Evolutionary conservation across 2,113 vertebrate species (phyloP), one percentile per base, ranked within the genome.

Genomic region (Blennius ocellaris): DNA sequence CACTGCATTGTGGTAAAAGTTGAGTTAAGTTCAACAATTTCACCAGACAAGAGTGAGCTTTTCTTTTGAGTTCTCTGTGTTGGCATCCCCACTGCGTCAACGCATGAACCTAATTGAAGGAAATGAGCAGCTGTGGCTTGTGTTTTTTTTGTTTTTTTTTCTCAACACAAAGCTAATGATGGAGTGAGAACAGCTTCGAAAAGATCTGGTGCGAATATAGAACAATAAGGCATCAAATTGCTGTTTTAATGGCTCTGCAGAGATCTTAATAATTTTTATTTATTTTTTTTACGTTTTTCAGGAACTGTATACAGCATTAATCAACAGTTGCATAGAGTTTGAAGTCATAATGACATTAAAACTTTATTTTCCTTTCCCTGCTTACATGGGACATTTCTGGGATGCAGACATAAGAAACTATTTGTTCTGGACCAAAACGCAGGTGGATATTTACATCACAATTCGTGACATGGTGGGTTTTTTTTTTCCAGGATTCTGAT

Each of bases 11-110:
- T 62, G 44, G 16, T 3, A 54, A 57, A 80, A 0, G 16, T n/a
- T 74, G 11, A 57, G 41, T 15, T 17, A 11, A 51, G 7, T 70
- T 68, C 21, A 53, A 5, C 30, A 39, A 47, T 52, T 43, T 56
- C 11, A 45, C 15, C 0, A 49, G 30, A 57, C 30, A 44, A 57
- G 7, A 4, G 16, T 57, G 36, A 3, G 7, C 21, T 52, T 57
- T 58, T 57, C 21, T 48, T 43, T 59, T 36, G 11, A 41, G 17
- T 48, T 9, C n/a, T 60, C 16, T 15, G 38, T 2, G 53, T 57
- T 62, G 5, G 17, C 30, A 14, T 0, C 67, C 5, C 36, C 6
- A 37, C 43, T 44, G 21, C 0, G 0, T 49, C 43, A 65, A 36
- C 15, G 30, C 51, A 40, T 44, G 30, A 7, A 30, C 45, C 43